These are phyloP conservation scores for Thalassoma bifasciatum DNA, from an alignment of 2,113 vertebrate genomes.

Conservation along the genomic window DNA sequence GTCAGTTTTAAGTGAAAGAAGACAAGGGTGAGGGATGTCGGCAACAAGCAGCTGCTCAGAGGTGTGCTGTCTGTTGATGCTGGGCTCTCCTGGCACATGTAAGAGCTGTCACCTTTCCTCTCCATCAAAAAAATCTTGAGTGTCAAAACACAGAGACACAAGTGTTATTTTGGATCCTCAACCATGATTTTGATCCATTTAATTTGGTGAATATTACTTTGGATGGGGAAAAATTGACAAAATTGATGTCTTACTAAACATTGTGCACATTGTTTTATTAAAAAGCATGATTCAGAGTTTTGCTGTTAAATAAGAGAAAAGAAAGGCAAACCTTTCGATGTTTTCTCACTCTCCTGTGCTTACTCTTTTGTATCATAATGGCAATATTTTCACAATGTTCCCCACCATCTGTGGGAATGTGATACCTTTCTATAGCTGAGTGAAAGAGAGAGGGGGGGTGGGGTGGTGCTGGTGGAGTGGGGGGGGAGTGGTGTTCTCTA, in stretches of 20 bases:
- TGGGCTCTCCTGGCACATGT: slow-evolving; percentile 61
- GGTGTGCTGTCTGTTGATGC: slow-evolving; percentile 48
- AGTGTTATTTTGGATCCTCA: slow-evolving; percentile 1
- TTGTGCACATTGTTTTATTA: slow-evolving; percentile 19
- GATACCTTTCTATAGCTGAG: slow-evolving; percentile 87
- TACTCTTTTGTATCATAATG: slow-evolving; percentile 76
- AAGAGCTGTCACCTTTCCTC: slow-evolving; percentile 68
- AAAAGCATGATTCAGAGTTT: slow-evolving; percentile 32
- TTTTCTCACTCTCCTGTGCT: slow-evolving; percentile 53
- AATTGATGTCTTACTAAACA: not conserved
- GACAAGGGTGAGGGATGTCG: slow-evolving; percentile 67
- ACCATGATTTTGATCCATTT: slow-evolving; percentile 3
- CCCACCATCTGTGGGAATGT: slow-evolving; percentile 86
- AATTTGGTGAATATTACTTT: not conserved
- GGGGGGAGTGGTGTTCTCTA: slow-evolving; percentile 83
- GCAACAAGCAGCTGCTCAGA: slow-evolving; percentile 61
- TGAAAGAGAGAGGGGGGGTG: slow-evolving; percentile 71
- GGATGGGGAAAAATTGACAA: not conserved
- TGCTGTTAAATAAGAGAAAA: slow-evolving; percentile 36
- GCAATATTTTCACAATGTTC: slow-evolving; percentile 77
- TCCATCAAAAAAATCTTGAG: slow-evolving; percentile 41
- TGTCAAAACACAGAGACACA: slow-evolving; percentile 46
- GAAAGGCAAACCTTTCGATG: slow-evolving; percentile 3
- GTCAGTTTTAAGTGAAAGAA: slow-evolving; percentile 73
- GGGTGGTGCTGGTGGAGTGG: slow-evolving; percentile 40